Evolutionary conservation across 2,113 vertebrate species (phyloP), one percentile per base, ranked within the genome.

Genomic region (Nanorana parkeri): DNA sequence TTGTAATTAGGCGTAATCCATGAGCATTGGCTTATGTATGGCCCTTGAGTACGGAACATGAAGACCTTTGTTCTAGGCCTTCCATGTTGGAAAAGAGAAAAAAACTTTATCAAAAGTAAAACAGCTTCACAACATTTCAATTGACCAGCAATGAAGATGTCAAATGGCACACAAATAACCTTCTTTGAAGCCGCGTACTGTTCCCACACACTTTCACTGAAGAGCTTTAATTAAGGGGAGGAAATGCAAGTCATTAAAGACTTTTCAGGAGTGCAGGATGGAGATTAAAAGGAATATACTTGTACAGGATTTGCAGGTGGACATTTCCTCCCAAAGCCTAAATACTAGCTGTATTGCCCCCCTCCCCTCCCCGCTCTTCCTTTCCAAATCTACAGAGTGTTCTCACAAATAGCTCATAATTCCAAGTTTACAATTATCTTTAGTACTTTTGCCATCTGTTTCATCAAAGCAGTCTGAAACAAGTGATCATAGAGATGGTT

Each of bases 151-250:
- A 52, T 13, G 5, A 52, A 4, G 19, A 51, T 52, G 47, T 23
- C n/a, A 68, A 24, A 47, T 41, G 47, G 15, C 11, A 19, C 28
- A 5, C 68, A 52, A 17, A 17, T 26, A 24, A 20, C 47, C 7
- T 16, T 21, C 61, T 23, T 7, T 20, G 24, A 47, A 71, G 7
- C 19, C 76, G 89, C 88, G 83, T n/a, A 84, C 85, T 65, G 23
- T 80, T 84, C 84, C 75, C 11, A 36, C 78, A 84, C 68, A 84
- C 68, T 76, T 82, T 84, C 58, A 83, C 28, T 85, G 63, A 51
- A 69, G 2, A 77, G 71, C 55, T 85, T 51, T 83, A 86, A 86
- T 89, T 88, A 88, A 84, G 84, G 89, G 78, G 85, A 88, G 85
- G 60, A 87, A 88, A 90, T 81, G 5, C 78, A 87, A 86, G 85